Percentiles rank a stretch among this genome's conserved stretches.
Conservation (phyloP, 2,888 invertebrate species). For the Eristalinus aeneus region DNA sequence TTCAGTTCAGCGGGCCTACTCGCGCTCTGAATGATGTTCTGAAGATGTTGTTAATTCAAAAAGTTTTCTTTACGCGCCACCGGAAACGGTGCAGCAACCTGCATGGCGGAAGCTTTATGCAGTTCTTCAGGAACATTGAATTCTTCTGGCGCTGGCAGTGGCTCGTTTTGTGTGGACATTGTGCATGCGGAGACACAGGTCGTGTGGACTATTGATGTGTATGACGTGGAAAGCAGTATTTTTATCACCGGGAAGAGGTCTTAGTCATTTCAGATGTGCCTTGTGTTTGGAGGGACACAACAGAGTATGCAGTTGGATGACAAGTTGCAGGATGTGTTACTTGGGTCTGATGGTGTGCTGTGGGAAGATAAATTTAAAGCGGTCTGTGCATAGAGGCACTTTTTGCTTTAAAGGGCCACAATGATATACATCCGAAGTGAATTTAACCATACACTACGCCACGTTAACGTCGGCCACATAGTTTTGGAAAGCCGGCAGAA, state of each 20-base stretch:
- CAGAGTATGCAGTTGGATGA: neutral
- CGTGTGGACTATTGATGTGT: constrained; percentile 36
- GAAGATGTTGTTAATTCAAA: constrained; percentile 69
- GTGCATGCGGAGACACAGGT: constrained; percentile 36
- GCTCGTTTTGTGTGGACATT: constrained; percentile 29
- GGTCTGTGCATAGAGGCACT: too few relatives aligned
- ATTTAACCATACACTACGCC: too few relatives aligned
- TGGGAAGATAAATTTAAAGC: too few relatives aligned
- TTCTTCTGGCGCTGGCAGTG: neutral
- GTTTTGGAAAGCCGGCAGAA: too few relatives aligned
- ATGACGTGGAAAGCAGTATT: neutral
- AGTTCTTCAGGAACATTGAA: constrained; percentile 49
- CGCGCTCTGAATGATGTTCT: constrained; percentile 66
- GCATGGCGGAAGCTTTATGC: constrained; percentile 61
- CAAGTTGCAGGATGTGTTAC: neutral
- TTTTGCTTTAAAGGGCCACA: too few relatives aligned
- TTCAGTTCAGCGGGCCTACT: constrained; percentile 43
- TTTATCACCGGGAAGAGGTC: neutral
- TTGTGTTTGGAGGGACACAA: neutral
- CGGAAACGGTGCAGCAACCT: constrained; percentile 57
- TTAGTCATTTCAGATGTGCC: neutral
- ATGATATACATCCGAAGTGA: too few relatives aligned
- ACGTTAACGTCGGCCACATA: too few relatives aligned
- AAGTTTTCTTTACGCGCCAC: constrained; percentile 49
- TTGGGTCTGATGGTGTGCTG: too few relatives aligned